These are phyloP conservation scores for Pardalotus punctatus DNA, from an alignment of 2,113 vertebrate genomes.

Conservation along the genomic window DNA sequence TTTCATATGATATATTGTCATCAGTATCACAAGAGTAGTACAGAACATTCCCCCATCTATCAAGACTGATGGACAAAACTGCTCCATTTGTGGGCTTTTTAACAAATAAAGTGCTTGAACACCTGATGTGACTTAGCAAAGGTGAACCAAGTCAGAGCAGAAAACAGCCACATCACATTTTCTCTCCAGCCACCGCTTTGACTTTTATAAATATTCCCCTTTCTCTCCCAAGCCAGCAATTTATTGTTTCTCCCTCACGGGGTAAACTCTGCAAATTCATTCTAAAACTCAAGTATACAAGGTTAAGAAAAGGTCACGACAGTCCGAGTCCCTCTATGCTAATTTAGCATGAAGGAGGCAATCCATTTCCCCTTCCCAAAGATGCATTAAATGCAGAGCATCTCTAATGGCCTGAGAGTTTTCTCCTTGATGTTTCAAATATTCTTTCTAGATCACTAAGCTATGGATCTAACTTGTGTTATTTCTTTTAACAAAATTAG, in stretches of 20 bases:
- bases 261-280: neutral
- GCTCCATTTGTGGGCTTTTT: neutral
- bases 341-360: slow-evolving; percentile 39
- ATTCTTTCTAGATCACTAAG: neutral
- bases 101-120: neutral
- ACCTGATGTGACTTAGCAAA: neutral
- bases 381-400: neutral
- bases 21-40: neutral
- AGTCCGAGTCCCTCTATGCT: neutral
- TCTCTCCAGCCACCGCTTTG: neutral
- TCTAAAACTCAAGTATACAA: neutral
- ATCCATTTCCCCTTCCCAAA: slow-evolving; percentile 34
- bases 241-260: neutral
- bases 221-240: neutral
- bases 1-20: neutral
- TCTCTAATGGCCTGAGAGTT: slow-evolving; percentile 35
- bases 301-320: slow-evolving; percentile 52
- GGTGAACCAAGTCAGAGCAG: neutral
- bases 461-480: neutral
- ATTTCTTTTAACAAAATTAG: slow-evolving; percentile 59
- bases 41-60: neutral
- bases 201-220: neutral
- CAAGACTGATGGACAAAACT: neutral
- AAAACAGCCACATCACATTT: neutral
- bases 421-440: neutral